phyloP scores from a whole-genome alignment of 2,797 vertebrate genomes.

The Sciaenops ocellatus region DNA sequence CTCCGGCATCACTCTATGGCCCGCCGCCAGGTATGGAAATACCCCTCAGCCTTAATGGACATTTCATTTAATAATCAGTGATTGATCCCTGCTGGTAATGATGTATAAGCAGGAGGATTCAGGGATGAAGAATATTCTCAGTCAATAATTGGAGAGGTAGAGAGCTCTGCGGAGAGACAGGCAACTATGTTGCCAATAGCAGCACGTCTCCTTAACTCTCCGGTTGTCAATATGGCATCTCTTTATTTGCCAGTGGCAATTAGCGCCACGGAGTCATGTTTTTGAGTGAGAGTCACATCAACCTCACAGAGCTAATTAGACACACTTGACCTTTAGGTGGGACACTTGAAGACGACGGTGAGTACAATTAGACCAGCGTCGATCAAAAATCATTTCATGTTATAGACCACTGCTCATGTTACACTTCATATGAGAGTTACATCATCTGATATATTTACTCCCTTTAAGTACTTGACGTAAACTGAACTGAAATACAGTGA shows the following conservation, averaged over 20 bases:
- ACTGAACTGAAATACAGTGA: not conserved
- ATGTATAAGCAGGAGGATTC: slow-evolving; percentile 76
- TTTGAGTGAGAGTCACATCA: slow-evolving; percentile 56
- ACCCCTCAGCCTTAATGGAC: slow-evolving; percentile 75
- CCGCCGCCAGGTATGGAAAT: slow-evolving; percentile 77
- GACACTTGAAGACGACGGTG: slow-evolving; percentile 8
- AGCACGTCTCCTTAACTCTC: slow-evolving; percentile 66
- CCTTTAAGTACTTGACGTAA: not conserved
- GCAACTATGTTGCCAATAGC: slow-evolving; percentile 63
- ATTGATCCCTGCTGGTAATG: slow-evolving; percentile 81
- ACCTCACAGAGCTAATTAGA: slow-evolving; percentile 74
- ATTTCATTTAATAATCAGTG: slow-evolving; percentile 84
- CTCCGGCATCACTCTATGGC: slow-evolving; percentile 62
- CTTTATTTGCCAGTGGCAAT: slow-evolving; percentile 74
- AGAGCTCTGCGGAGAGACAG: slow-evolving; percentile 44
- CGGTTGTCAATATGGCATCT: slow-evolving; percentile 76
- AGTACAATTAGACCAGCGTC: not conserved
- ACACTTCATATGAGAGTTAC: not conserved
- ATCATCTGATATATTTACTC: not conserved
- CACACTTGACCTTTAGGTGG: slow-evolving; percentile 79
- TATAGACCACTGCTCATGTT: not conserved
- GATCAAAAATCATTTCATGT: not conserved
- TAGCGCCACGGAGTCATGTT: slow-evolving; percentile 61
- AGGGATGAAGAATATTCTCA: slow-evolving; percentile 68
- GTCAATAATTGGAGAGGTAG: slow-evolving; percentile 76